These are phyloP conservation scores for Brienomyrus brachyistius DNA, from an alignment of 2,113 vertebrate genomes.

Conservation along the genomic window DNA sequence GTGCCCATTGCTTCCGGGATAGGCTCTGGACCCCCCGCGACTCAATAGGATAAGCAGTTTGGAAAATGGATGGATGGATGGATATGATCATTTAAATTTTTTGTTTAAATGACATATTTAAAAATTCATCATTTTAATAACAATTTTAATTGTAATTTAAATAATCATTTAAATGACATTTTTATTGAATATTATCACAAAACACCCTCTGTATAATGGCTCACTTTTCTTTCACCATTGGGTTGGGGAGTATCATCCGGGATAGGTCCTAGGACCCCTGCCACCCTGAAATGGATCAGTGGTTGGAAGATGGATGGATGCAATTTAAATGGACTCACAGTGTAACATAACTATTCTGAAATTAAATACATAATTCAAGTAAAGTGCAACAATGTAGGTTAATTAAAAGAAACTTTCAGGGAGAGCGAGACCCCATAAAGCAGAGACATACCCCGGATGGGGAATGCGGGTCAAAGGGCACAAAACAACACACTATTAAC, in stretches of 20 bases:
- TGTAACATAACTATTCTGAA: neutral
- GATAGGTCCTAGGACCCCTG: neutral
- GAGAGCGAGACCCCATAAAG: neutral
- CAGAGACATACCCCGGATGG: neutral
- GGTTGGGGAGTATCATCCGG: neutral
- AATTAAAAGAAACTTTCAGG: neutral
- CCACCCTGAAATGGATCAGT: neutral
- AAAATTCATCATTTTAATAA: neutral
- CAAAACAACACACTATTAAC: neutral
- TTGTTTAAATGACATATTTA: no score
- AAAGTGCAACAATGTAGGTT: neutral
- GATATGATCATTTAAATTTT: neutral
- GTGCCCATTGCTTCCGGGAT: no score
- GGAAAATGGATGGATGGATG: no score
- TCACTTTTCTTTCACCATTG: neutral
- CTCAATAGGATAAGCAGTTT: no score
- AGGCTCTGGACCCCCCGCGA: no score
- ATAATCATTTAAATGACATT: neutral
- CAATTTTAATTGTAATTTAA: neutral
- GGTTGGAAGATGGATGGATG: neutral
- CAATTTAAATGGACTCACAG: neutral
- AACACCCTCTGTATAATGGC: neutral
- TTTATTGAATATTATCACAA: neutral
- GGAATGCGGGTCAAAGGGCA: neutral
- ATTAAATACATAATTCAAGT: neutral